Percentiles rank a stretch among this genome's conserved stretches.
phyloP scores from a whole-genome alignment of 2,113 vertebrate genomes.

The Chaenocephalus aceratus region DNA sequence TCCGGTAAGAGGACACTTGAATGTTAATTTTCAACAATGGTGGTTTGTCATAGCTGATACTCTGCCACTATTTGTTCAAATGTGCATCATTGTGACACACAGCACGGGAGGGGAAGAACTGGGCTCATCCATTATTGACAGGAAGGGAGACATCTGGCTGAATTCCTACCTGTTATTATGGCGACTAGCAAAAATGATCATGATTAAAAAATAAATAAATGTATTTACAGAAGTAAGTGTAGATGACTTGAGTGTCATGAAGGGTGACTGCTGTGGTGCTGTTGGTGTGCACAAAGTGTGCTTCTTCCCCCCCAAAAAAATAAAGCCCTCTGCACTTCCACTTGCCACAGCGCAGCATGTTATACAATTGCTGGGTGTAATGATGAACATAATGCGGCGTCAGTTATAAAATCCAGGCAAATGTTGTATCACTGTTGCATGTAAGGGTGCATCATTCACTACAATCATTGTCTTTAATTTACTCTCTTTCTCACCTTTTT shows the following conservation, averaged over 20 bases:
- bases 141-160: background rate
- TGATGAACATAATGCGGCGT: slow-evolving; percentile 53
- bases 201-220: background rate
- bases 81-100: background rate
- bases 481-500: background rate
- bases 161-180: background rate
- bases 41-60: background rate
- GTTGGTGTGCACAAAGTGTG: background rate
- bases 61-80: background rate
- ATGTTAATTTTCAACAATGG: background rate
- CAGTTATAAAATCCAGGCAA: slow-evolving; percentile 26
- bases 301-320: slow-evolving; percentile 39
- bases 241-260: background rate
- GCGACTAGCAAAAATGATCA: background rate
- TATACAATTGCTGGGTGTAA: slow-evolving; percentile 61
- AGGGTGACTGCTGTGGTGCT: background rate
- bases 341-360: slow-evolving; percentile 48
- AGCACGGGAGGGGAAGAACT: background rate
- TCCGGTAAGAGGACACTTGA: background rate
- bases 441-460: background rate
- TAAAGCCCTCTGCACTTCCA: slow-evolving; percentile 53
- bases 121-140: background rate
- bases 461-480: background rate
- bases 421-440: slow-evolving; percentile 41
- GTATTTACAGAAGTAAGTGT: background rate